Base-by-base conservation (phyloP, 2,888 invertebrate genomes). In the Bombylius major region DNA sequence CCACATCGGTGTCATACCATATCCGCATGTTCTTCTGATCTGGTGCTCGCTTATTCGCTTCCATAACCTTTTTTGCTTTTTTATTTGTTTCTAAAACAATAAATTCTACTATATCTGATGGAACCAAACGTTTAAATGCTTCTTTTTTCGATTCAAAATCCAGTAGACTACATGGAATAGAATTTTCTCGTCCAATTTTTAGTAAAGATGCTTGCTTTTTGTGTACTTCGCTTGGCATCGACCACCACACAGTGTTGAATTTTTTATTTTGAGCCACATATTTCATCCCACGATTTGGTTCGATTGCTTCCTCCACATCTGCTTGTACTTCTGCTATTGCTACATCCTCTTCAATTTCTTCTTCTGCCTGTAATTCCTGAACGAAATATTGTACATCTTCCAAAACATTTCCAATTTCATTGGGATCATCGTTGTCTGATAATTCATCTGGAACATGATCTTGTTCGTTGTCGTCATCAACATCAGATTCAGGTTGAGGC, bases 81-180 rank as follows among this genome's bases (percentile, higher is more conserved):
- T 36, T 36, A 8, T 36, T 31, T 51, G 52, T 56, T 34, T 60
- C 56, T 23, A 56, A 42, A 33, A 51, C 59, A 56, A 59, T 54
- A 32, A 36, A 34, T 56, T 56, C 47, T 39, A 58, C 55, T 13
- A 53, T 48, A 32, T 45, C 50, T n/a, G 50, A 48, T 51, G 53
- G n/a, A 33, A 59, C 49, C 47, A 57, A 39, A 32, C 53, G 51
- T 34, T 52, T 53, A 39, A 55, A 53, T 13, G 51, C 56, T 46
- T 45, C 50, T 14, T 52, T 39, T 47, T 56, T 58, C 14, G 46
- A 46, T 47, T 47, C 53, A 34, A 56, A 55, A 47, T 5, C 47
- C 47, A 51, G 47, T 14, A 47, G 51, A 14, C 31, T 42, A 50
- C 34, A 44, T 46, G 50, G 34, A 23, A 47, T 23, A 34, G 56